Evolutionary conservation across 2,888 invertebrate species (phyloP).

Genomic region (Lacanobia wlatinum): DNA sequence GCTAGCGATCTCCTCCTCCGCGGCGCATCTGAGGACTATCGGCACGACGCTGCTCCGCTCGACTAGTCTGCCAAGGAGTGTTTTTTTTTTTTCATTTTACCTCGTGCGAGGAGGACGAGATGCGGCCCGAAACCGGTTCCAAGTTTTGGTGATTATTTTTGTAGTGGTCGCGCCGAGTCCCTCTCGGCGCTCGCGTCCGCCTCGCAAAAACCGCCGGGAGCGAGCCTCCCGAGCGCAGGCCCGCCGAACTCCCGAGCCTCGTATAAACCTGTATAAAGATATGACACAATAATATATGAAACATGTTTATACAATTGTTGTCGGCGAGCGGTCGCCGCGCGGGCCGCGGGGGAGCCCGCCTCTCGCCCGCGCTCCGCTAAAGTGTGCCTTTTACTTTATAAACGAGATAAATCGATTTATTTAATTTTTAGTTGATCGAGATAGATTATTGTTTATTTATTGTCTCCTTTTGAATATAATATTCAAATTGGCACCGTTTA

Average conservation of each 20-base stretch:
- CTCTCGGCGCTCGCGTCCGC: conserved; percentile 75
- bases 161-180: conserved; percentile 78
- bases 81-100: conserved; percentile 84
- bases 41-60: conserved; percentile 66
- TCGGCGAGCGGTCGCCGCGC: conserved; percentile 67
- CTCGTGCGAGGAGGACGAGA: conserved; percentile 83
- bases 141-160: conserved; percentile 88
- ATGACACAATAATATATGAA: conserved; percentile 80
- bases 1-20: conserved; percentile 78
- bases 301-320: conserved; percentile 75
- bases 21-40: conserved; percentile 80
- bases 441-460: conserved; percentile 90
- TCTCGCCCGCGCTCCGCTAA: conserved; percentile 74
- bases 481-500: conserved; percentile 90
- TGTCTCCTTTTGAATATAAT: conserved; percentile 88
- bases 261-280: conserved; percentile 80
- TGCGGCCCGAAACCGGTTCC: conserved; percentile 84
- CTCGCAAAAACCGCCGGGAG: conserved; percentile 81
- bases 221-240: conserved; percentile 71
- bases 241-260: conserved; percentile 83
- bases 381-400: conserved; percentile 89
- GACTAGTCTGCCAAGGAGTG: conserved; percentile 78
- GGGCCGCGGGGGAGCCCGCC: conserved; percentile 71
- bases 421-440: conserved; percentile 90
- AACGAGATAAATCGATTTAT: conserved; percentile 88